Evolutionary conservation across 2,797 vertebrate species (phyloP).

Genomic region (Amniataba percoides): DNA sequence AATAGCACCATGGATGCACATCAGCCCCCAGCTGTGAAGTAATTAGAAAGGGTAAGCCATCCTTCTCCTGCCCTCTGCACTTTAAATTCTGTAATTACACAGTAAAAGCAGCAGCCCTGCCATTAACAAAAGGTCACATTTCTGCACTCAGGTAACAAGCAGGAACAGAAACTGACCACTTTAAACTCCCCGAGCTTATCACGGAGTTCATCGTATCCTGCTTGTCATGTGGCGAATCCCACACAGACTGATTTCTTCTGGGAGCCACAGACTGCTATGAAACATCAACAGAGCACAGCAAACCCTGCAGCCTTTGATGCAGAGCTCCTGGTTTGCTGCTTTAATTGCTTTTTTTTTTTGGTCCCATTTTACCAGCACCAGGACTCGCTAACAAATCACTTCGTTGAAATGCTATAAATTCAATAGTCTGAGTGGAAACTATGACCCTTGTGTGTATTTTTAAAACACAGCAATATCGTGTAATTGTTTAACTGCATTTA

Average conservation of each 20-base stretch:
- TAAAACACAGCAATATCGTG: conserved; percentile 35
- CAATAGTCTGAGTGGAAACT: conserved; percentile 71
- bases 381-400: conserved; percentile 60
- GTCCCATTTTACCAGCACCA: conserved; percentile 28
- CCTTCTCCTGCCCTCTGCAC: conserved; percentile 34
- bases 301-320: conserved; percentile 30
- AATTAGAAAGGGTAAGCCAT: conserved; percentile 24
- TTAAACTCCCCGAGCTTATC: conserved; percentile 40
- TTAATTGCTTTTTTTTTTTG: conserved; percentile 24
- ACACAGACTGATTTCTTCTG: conserved; percentile 33
- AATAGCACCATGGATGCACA: conserved; percentile 49
- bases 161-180: conserved; percentile 36
- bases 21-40: conserved; percentile 40
- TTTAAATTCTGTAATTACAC: conserved; percentile 70
- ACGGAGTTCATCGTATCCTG: conserved; percentile 47
- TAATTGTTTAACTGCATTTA: conserved; percentile 40
- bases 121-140: conserved; percentile 63
- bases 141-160: conserved; percentile 47
- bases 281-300: conserved; percentile 16
- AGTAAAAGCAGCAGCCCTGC: conserved; percentile 72
- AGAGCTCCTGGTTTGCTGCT: conserved; percentile 32
- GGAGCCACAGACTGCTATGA: conserved; percentile 17
- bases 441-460: conserved; percentile 57
- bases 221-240: conserved; percentile 34
- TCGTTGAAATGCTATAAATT: conserved; percentile 51